These are phyloP conservation scores for Betta splendens DNA, from an alignment of 2,797 vertebrate genomes.

Conservation along the genomic window DNA sequence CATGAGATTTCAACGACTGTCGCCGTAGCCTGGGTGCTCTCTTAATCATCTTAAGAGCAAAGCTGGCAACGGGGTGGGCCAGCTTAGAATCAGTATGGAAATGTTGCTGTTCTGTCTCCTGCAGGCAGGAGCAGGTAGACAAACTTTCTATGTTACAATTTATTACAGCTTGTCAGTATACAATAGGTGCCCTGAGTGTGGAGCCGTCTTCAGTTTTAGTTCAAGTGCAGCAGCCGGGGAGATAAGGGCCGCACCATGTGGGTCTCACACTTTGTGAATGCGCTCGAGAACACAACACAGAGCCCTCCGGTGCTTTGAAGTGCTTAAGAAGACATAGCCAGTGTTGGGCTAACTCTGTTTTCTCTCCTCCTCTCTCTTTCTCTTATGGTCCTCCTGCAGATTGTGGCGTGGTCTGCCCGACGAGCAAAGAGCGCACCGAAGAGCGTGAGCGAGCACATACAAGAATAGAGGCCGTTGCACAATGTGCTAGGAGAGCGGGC, in stretches of 20 bases:
- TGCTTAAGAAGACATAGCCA: slow-evolving; percentile 65
- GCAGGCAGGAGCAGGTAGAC: neutral
- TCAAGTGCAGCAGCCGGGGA: slow-evolving; percentile 62
- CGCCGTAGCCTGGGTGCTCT: slow-evolving; percentile 61
- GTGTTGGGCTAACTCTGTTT: slow-evolving; percentile 62
- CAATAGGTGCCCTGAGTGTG: slow-evolving; percentile 20
- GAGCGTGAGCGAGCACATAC: slow-evolving; percentile 58
- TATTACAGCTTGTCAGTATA: slow-evolving; percentile 1
- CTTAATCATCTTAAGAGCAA: slow-evolving; percentile 78
- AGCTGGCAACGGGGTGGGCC: slow-evolving; percentile 59
- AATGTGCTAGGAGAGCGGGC: slow-evolving; percentile 91
- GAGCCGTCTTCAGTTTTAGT: slow-evolving; percentile 53
- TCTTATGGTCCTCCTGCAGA: slow-evolving; percentile 62
- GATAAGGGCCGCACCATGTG: slow-evolving; percentile 63
- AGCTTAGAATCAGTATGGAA: slow-evolving; percentile 35
- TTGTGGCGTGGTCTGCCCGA: slow-evolving; percentile 61
- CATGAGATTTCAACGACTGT: slow-evolving; percentile 74
- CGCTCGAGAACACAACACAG: slow-evolving; percentile 64
- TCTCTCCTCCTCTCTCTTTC: slow-evolving; percentile 27
- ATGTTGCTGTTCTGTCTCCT: slow-evolving; percentile 19
- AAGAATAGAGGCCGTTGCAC: slow-evolving; percentile 80
- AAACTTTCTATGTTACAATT: neutral
- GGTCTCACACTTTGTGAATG: slow-evolving; percentile 66
- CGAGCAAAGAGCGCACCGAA: slow-evolving; percentile 38
- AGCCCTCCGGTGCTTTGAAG: slow-evolving; percentile 66